Percentiles rank a stretch among this genome's conserved stretches.
Conservation (phyloP, 2,888 invertebrate species). For the Scaptomyza cyrtandrae region DNA sequence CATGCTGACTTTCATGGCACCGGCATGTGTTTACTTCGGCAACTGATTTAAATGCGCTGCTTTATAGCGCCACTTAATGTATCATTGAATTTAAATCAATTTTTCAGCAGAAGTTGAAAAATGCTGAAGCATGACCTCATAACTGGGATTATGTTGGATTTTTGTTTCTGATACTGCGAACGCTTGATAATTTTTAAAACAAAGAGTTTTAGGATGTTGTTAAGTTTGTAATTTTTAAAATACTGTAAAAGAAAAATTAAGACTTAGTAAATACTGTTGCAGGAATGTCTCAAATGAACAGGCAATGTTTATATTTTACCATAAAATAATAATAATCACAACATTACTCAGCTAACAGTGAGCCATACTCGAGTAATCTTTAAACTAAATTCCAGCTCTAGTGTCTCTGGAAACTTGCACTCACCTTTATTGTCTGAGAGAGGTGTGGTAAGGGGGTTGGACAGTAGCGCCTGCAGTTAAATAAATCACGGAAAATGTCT, state of each 20-base stretch:
- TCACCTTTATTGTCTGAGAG: conserved; percentile 8
- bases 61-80: conserved; percentile 75
- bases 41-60: conserved; percentile 73
- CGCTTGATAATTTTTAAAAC: background rate
- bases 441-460: background rate
- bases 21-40: conserved; percentile 36
- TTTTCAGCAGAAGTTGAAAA: conserved; percentile 16
- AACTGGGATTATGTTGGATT: conserved; percentile 5
- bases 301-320: no score
- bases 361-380: background rate
- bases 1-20: conserved; percentile 20
- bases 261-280: no score
- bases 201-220: background rate
- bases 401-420: conserved; percentile 9
- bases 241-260: no score
- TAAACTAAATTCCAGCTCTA: background rate
- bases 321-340: no score
- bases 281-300: no score
- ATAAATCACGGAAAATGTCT: conserved; percentile 78
- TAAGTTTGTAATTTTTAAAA: no score
- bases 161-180: background rate
- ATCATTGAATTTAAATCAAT: conserved; percentile 69
- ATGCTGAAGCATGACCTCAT: background rate
- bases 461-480: conserved; percentile 71
- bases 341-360: conserved; percentile 3